Evolutionary conservation across 1,140 invertebrate genomes (phyloP), one percentile per base, ranked within the genome.

Genomic region (Scaptomyza montana): DNA sequence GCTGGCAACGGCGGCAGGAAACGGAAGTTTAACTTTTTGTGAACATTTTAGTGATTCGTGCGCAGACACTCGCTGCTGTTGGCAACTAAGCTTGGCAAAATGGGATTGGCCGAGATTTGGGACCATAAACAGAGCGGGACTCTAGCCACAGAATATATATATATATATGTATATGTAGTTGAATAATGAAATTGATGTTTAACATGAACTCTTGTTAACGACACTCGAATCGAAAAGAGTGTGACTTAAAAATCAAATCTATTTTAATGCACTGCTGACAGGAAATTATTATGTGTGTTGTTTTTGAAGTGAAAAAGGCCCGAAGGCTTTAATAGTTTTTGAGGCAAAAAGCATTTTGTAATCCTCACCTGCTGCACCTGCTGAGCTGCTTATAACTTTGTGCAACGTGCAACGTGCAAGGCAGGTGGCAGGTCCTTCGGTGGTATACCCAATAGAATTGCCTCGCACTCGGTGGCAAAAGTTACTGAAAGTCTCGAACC

Each of bases 11-110:
- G 43, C 76, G 67, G 62, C 82, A 86, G 84, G 84, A 89, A 89
- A 57, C 84, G 84, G 84, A 89, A 89, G 84, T 89, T 89, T 89
- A 89, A 89, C 85, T 89, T 89, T 89, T 89, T 89, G 80, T 87
- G 74, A 78, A 89, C 87, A 77, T 87, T 87, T 87, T 87, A 87
- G 82, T 89, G 82, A 87, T 89, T 87, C 82, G 82, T 79, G 79
- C 60, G 64, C 84, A 82, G 84, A 82, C 75, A 81, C 77, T 80
- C 77, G 65, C 47, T 43, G 39, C 39, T 41, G 7, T 12, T 41
- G 21, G 21, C 21, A 41, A 9, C 33, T 36, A 51, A 47, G 19
- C 45, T 19, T 19, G 33, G 61, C 46, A 65, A 65, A 41, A 33
- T 49, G 43, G 45, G 16, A 64, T 30, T 49, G 62, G 9, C 43